Conservation (phyloP, 2,113 vertebrate genomes). For the Myanophis thanlyinensis region DNA sequence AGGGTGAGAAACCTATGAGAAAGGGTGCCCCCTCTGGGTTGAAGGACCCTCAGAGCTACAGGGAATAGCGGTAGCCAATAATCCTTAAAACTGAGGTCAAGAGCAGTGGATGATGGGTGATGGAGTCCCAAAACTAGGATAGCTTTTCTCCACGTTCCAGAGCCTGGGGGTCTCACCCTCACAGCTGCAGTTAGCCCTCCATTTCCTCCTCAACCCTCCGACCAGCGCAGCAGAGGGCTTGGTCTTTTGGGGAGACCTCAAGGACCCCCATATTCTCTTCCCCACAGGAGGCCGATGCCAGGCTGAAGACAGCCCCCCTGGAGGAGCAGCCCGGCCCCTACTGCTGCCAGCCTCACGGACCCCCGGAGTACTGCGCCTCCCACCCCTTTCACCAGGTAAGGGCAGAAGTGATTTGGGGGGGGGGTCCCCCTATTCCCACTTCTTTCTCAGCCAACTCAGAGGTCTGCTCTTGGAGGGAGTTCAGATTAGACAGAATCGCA, state of each 20-base stretch:
- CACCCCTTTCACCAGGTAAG: slow-evolving; percentile 79
- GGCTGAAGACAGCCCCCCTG: slow-evolving; percentile 68
- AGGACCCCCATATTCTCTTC: not conserved
- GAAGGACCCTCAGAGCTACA: not conserved
- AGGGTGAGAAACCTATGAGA: no score
- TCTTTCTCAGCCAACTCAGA: not conserved
- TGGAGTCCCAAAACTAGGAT: not conserved
- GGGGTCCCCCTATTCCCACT: not conserved
- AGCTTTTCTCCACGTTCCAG: not conserved
- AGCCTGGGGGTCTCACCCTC: no score
- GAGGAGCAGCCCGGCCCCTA: slow-evolving; percentile 71
- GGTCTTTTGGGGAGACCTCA: not conserved
- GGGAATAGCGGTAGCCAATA: not conserved
- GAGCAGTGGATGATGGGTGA: not conserved
- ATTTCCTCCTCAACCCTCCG: not conserved
- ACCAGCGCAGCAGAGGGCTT: not conserved
- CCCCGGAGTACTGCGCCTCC: slow-evolving; percentile 74
- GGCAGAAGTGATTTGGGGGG: no score
- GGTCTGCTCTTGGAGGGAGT: no score
- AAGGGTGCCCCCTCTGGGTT: not conserved
- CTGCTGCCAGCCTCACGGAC: slow-evolving; percentile 75
- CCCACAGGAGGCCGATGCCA: slow-evolving; percentile 68
- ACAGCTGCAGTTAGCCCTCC: not conserved
- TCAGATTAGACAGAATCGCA: not conserved
- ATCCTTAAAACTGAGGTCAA: not conserved